These are phyloP conservation scores for Aethes cnicana DNA, from an alignment of 2,888 invertebrate genomes.

Conservation along the genomic window DNA sequence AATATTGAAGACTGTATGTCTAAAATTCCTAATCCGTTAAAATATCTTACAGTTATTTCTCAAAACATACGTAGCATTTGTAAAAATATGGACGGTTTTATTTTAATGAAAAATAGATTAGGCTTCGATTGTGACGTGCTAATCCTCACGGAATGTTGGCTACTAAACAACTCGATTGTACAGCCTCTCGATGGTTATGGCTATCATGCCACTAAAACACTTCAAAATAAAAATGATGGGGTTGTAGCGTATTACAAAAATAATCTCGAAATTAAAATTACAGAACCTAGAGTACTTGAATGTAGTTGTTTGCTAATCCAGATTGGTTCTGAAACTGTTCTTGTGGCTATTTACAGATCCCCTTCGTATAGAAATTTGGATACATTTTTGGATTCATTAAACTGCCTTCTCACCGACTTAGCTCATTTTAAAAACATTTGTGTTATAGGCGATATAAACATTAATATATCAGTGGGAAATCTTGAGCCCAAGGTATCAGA, in stretches of 20 bases:
- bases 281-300: not conserved
- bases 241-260: not conserved
- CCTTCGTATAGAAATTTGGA: conserved; percentile 6
- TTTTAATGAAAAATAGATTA: not conserved
- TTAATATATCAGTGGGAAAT: conserved; percentile 1
- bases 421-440: conserved; percentile 1
- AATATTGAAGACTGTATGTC: not conserved
- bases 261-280: not conserved
- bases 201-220: not conserved
- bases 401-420: not conserved
- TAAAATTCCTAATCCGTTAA: not conserved
- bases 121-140: not conserved
- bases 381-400: conserved; percentile 3
- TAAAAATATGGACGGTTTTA: not conserved
- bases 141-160: conserved; percentile 2
- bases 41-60: not conserved
- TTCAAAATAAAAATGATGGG: not conserved
- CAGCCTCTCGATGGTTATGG: not conserved
- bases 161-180: not conserved
- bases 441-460: conserved; percentile 16
- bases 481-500: not conserved
- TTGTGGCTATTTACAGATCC: conserved; percentile 14
- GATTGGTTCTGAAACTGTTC: conserved; percentile 1
- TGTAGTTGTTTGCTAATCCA: conserved; percentile 8
- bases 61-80: conserved; percentile 14